Evolutionary conservation across 2,797 vertebrate species (phyloP), one percentile per base, ranked within the genome.

Genomic region (Apogon hyalosoma): DNA sequence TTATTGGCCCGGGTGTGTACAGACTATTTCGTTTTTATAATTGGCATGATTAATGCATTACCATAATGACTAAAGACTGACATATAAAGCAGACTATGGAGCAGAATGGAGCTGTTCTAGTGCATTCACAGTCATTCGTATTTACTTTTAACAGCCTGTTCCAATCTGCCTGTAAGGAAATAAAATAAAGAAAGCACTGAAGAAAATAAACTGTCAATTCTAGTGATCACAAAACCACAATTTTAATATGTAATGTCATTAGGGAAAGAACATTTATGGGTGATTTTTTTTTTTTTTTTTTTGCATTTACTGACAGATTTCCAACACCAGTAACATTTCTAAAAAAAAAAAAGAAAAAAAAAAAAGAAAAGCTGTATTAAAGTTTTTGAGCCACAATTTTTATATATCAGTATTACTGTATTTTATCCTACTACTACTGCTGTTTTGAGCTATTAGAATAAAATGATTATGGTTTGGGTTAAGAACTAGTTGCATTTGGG

Each of bases 11-110:
- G 66, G 36, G 60, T 8, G n/a, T 75, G 59, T 58, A 63, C 63
- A 48, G 41, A 56, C 69, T 73, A 58, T 75, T 76, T 36, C 24
- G 71, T 67, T 52, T 61, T 69, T 18, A 47, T 53, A 14, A 48
- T 3, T 52, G 61, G 78, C 33, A 50, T 40, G 53, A 56, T 45
- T n/a, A 7, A 2, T 64, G 28, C 49, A 33, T 64, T 59, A 72
- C 45, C 10, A 12, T 31, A 63, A 67, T 45, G 5, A 64, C 52
- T 36, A n/a, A 18, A 60, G 1, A 52, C 55, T 49, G 18, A 59
- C 15, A 45, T 13, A 50, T 16, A 14, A 24, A 39, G 24, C 9
- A 12, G 2, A 36, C 33, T 36, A 8, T 62, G 41, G 21, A 50
- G 43, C 16, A 24, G 36, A 11, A 14, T 18, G 4, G 10, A 19